Evolutionary conservation across 2,113 vertebrate species (phyloP).

Genomic region (Lutjanus erythropterus): DNA sequence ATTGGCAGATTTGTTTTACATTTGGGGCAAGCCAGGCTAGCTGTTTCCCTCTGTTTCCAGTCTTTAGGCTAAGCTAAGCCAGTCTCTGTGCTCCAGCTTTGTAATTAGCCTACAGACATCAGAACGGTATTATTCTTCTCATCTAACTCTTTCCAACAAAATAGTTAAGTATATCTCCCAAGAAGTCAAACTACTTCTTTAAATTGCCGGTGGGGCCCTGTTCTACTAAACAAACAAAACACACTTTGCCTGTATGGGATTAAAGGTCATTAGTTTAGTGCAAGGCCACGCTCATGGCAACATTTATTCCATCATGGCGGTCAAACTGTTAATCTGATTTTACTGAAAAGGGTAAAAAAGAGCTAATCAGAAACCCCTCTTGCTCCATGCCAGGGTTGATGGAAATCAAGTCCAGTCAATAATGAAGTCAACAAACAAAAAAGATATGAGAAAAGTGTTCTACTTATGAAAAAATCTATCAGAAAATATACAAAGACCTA

Average conservation of each 20-base stretch:
- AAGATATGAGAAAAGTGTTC: not conserved
- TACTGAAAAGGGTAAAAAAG: not conserved
- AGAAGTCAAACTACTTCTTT: constrained; percentile 4
- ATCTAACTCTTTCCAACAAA: not conserved
- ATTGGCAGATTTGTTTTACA: not conserved
- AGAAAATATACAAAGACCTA: not conserved
- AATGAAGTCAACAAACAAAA: not conserved
- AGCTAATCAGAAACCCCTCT: not conserved
- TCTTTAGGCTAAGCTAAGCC: not conserved
- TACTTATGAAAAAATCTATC: not conserved
- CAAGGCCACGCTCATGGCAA: not conserved
- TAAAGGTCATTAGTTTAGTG: not conserved
- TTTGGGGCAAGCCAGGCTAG: not conserved
- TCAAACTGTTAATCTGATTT: not conserved
- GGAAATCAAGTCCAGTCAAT: not conserved
- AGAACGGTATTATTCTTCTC: not conserved
- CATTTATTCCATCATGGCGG: not conserved
- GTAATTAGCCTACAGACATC: not conserved
- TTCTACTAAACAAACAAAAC: not conserved
- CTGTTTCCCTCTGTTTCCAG: not conserved
- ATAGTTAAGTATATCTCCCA: too few relatives aligned
- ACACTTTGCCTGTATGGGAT: not conserved
- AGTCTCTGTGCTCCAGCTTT: not conserved
- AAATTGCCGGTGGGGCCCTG: not conserved
- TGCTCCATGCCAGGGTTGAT: not conserved